These are phyloP conservation scores for Calephelis nemesis DNA, from an alignment of 1,140 invertebrate species.

Conservation along the genomic window DNA sequence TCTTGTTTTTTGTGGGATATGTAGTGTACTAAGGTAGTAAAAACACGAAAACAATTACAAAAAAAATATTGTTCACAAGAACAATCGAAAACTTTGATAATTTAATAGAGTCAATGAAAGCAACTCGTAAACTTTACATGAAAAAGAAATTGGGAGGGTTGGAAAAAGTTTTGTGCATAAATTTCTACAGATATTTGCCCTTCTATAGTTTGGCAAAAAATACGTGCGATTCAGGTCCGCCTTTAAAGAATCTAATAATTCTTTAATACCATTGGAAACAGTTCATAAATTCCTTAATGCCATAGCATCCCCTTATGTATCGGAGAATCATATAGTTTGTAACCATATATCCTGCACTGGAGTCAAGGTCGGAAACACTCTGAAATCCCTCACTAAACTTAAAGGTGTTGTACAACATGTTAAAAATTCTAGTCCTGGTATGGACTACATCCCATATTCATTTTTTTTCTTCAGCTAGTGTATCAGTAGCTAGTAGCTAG, in stretches of 20 bases:
- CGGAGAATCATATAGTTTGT: no score
- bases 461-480: conserved; percentile 22
- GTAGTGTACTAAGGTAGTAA: conserved; percentile 29
- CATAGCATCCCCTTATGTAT: no score
- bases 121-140: conserved; percentile 11
- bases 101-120: not conserved
- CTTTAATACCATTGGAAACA: not conserved
- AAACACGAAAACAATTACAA: conserved; percentile 28
- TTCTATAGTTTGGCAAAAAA: conserved; percentile 10
- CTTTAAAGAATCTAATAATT: not conserved
- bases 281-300: not conserved
- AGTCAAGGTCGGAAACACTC: not conserved
- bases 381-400: conserved; percentile 24
- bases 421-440: conserved; percentile 24
- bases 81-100: conserved; percentile 16
- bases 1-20: conserved; percentile 31
- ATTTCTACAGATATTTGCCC: conserved; percentile 10
- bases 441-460: conserved; percentile 8
- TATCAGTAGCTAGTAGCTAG: no score
- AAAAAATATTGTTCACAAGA: conserved; percentile 2
- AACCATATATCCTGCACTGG: no score
- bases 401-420: conserved; percentile 5
- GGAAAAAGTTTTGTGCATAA: conserved; percentile 18
- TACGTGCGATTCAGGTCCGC: conserved; percentile 14
- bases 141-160: conserved; percentile 14